Base-by-base conservation (phyloP, 2,888 invertebrate genomes). In the Mythimna loreyi region DNA sequence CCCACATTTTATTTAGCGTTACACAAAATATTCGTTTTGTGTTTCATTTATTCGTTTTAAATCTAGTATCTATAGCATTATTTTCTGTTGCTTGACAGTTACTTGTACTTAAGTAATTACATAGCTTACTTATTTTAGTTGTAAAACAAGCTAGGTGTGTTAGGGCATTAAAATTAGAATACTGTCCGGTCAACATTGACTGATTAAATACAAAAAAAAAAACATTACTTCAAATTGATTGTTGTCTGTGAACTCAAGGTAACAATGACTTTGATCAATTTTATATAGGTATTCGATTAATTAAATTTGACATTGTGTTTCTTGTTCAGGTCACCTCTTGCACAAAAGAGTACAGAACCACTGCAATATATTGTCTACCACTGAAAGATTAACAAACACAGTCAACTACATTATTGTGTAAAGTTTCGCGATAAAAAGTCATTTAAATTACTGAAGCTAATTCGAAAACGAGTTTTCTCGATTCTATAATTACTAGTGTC, bases 401-500 rank as follows among this genome's bases (percentile, higher is more conserved):
- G 1, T 9, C 28, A 4, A 28, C 9, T 2, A n/a, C 21, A 33
- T 1, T 23, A 8, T 1, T 62, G 28, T n/a, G 47, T 52, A 25
- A 13, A 57, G 30, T 11, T 43, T 36, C 13, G 30, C 19, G 50
- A 23, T 45, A 3, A 33, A 45, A 50, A 68, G 50, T 45, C 3
- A 52, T 63, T 67, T 56, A 53, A 59, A 57, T 45, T 49, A 52
- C 43, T 11, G 53, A 61, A 60, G 30, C 55, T 21, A 56, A 76
- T 61, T 83, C 43, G 59, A 57, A 36, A 68, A 36, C 55, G 52
- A 67, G 55, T 64, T 47, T 59, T 61, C 30, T 87, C 82, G 85
- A 89, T 82, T 78, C 77, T 85, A 87, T 91, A 83, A n/a, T n/a
- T n/a, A n/a, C n/a, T n/a, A n/a, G n/a, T n/a, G n/a, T n/a, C n/a